These are phyloP conservation scores for Patiria pectinifera DNA, from an alignment of 53 echinoderm and acorn worm genomes.

Conservation along the genomic window DNA sequence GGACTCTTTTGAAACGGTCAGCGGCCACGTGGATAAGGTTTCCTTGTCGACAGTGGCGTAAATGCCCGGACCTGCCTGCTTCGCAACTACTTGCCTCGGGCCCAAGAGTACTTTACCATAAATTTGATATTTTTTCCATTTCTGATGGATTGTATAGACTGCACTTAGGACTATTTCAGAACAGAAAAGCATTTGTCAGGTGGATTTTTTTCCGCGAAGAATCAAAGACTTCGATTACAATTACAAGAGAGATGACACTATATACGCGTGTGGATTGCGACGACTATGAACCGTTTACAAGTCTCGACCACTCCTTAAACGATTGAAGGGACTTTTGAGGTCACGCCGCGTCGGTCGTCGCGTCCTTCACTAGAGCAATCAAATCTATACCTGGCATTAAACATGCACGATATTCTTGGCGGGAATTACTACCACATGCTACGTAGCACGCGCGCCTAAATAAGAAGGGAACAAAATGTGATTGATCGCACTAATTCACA, in stretches of 20 bases:
- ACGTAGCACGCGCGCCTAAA: conserved; percentile 5
- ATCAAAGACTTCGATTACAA: not conserved
- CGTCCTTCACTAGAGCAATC: not conserved
- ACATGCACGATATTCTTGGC: conserved; percentile 19
- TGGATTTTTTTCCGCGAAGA: not conserved
- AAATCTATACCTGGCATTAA: not conserved
- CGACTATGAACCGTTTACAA: not conserved
- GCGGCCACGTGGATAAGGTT: conserved; percentile 32
- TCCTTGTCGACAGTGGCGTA: conserved; percentile 26
- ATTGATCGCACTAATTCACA: conserved; percentile 13
- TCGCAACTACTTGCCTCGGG: not conserved
- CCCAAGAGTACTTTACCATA: not conserved
- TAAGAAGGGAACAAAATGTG: not conserved
- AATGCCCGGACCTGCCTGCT: not conserved
- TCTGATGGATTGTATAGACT: conserved; percentile 12
- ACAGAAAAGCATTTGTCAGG: not conserved
- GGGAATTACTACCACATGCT: not conserved
- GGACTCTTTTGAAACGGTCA: conserved; percentile 35
- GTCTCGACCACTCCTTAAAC: not conserved
- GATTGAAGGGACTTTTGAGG: not conserved
- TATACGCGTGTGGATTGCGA: not conserved
- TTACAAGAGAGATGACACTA: not conserved
- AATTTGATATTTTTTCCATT: not conserved
- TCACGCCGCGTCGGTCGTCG: not conserved
- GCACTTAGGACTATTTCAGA: not conserved